Conservation (phyloP, 2,888 invertebrate genomes). For the Belgica antarctica region DNA sequence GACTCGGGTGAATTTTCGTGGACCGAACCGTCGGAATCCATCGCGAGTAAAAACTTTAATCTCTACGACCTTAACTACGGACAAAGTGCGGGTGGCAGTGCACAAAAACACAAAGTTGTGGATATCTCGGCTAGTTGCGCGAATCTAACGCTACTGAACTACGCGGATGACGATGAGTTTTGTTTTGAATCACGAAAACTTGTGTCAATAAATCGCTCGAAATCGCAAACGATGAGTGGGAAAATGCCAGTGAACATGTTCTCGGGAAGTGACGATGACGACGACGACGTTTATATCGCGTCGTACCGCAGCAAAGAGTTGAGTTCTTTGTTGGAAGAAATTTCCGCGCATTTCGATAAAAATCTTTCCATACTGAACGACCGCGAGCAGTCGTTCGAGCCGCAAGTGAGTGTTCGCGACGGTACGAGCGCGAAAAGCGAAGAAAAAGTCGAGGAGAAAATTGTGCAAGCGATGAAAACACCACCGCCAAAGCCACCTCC, state of each 20-base stretch:
- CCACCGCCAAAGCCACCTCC: constrained; percentile 46
- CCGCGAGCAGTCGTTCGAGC: constrained; percentile 53
- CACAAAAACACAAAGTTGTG: constrained; percentile 46
- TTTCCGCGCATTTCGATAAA: constrained; percentile 58
- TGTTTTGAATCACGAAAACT: constrained; percentile 52
- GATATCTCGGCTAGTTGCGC: constrained; percentile 63
- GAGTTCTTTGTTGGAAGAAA: constrained; percentile 55
- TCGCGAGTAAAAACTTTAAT: constrained; percentile 55
- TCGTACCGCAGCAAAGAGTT: constrained; percentile 48
- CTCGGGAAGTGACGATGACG: constrained; percentile 58
- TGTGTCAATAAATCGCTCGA: constrained; percentile 49
- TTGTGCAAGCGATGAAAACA: neutral
- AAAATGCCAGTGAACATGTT: constrained; percentile 58
- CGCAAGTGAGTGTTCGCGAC: constrained; percentile 45
- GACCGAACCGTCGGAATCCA: constrained; percentile 48
- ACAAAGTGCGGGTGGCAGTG: constrained; percentile 14
- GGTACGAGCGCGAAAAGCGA: neutral
- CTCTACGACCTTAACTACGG: constrained; percentile 50
- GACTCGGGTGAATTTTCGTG: constrained; percentile 48
- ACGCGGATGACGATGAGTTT: constrained; percentile 50
- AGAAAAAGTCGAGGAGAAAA: neutral
- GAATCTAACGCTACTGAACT: constrained; percentile 62
- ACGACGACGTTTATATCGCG: constrained; percentile 56
- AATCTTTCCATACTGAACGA: constrained; percentile 61
- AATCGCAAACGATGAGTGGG: constrained; percentile 56